These are phyloP conservation scores for Seriola dumerili DNA, from an alignment of 2,113 vertebrate genomes.

Conservation along the genomic window DNA sequence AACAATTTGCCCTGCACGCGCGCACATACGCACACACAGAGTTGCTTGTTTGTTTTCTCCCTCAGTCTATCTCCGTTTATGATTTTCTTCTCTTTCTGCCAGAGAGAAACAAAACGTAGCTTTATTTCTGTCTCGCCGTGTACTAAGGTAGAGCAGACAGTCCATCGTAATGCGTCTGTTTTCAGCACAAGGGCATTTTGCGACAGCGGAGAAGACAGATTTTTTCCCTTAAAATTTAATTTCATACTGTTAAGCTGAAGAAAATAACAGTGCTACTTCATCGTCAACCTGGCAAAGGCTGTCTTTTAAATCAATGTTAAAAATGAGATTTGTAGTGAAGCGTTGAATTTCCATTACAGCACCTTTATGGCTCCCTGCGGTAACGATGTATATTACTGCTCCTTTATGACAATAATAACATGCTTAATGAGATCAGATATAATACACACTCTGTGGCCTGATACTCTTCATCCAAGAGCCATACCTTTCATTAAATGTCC, in stretches of 20 bases:
- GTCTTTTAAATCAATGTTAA: conserved; percentile 13
- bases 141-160: not conserved
- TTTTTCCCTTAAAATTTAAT: not conserved
- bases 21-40: conserved; percentile 1
- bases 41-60: not conserved
- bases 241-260: not conserved
- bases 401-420: conserved; percentile 72
- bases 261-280: conserved; percentile 8
- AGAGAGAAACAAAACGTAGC: not conserved
- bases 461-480: conserved; percentile 34
- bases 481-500: conserved; percentile 66
- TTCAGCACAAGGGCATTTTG: conserved; percentile 13
- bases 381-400: conserved; percentile 49
- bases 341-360: conserved; percentile 63
- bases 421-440: conserved; percentile 57
- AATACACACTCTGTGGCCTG: conserved; percentile 36
- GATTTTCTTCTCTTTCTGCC: conserved; percentile 4
- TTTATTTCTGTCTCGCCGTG: not conserved
- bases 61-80: not conserved
- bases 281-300: not conserved
- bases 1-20: conserved; percentile 6
- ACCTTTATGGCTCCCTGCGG: conserved; percentile 51
- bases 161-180: not conserved
- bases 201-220: not conserved
- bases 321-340: conserved; percentile 42